A percentile compares a stretch with the other conserved stretches of the same genome.
These are phyloP conservation scores for Typhlichthys subterraneus DNA, from an alignment of 2,797 vertebrate genomes.

Conservation along the genomic window DNA sequence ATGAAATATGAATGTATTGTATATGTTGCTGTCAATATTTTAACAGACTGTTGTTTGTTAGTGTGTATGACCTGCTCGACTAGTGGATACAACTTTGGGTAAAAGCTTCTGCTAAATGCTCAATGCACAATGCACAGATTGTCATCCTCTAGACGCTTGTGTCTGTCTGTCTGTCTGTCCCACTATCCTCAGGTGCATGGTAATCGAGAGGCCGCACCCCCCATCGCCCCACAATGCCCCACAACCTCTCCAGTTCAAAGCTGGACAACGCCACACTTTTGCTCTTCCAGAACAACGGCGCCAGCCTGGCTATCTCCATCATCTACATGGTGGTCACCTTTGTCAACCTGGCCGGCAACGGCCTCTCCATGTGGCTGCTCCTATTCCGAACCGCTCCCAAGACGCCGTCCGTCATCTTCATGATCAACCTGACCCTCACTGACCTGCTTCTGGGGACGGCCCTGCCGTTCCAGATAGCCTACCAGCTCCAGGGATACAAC, in stretches of 20 bases:
- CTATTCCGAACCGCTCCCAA: conserved; percentile 83
- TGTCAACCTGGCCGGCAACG: conserved; percentile 86
- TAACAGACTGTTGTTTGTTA: too few relatives aligned
- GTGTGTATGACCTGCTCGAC: too few relatives aligned
- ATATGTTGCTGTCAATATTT: too few relatives aligned
- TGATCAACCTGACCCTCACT: conserved; percentile 92
- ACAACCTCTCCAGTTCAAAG: conserved; percentile 47
- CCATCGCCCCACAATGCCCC: conserved; percentile 55
- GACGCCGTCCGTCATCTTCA: conserved; percentile 88
- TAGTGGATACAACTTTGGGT: too few relatives aligned
- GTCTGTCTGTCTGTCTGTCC: conserved; percentile 23
- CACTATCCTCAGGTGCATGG: conserved; percentile 24
- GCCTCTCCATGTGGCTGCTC: conserved; percentile 88
- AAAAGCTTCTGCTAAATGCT: too few relatives aligned
- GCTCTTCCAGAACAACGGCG: conserved; percentile 71
- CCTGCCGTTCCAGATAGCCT: conserved; percentile 90
- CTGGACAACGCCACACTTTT: conserved; percentile 82
- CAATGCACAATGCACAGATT: too few relatives aligned
- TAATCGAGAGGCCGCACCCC: conserved; percentile 17
- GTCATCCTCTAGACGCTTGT: not conserved
- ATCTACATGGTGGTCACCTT: conserved; percentile 82
- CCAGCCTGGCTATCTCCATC: conserved; percentile 70
- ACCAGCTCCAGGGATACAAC: conserved; percentile 80
- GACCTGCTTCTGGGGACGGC: conserved; percentile 84
- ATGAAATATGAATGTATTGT: too few relatives aligned